Evolutionary conservation across 2,113 vertebrate genomes (phyloP).

Genomic region (Formicarius rufipectus): DNA sequence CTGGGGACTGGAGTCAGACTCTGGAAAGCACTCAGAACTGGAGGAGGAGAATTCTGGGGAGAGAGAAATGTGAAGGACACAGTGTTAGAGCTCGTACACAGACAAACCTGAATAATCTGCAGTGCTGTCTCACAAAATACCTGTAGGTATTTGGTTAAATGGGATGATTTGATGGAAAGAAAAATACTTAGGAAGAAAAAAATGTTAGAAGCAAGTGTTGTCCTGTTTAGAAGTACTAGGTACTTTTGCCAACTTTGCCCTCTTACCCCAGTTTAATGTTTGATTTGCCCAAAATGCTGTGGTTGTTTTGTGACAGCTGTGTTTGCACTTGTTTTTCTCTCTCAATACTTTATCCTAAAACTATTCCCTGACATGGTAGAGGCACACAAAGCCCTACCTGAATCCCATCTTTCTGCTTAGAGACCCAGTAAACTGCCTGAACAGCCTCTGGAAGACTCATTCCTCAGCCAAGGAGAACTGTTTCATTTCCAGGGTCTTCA

Average conservation of each 20-base stretch:
- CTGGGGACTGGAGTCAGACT: neutral
- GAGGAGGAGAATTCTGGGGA: neutral
- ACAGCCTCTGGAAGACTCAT: neutral
- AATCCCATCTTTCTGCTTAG: neutral
- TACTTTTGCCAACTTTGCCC: neutral
- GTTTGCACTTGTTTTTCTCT: neutral
- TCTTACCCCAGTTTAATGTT: neutral
- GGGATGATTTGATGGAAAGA: neutral
- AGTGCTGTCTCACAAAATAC: neutral
- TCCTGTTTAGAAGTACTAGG: neutral
- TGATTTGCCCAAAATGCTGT: neutral
- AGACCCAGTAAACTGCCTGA: neutral
- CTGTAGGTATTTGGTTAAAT: neutral
- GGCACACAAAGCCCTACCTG: neutral
- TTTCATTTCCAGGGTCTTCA: neutral
- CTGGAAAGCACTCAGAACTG: neutral
- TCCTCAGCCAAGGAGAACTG: neutral
- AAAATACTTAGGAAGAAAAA: neutral
- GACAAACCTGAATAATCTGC: accelerated
- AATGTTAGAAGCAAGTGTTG: neutral
- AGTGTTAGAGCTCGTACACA: neutral
- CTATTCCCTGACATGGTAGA: neutral
- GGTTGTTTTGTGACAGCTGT: neutral
- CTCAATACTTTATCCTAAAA: neutral
- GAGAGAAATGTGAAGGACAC: neutral